Percentiles rank a stretch among this genome's conserved stretches.
These are phyloP conservation scores for Gadopsis bispinosus DNA, from an alignment of 2,797 vertebrate genomes.

Conservation along the genomic window DNA sequence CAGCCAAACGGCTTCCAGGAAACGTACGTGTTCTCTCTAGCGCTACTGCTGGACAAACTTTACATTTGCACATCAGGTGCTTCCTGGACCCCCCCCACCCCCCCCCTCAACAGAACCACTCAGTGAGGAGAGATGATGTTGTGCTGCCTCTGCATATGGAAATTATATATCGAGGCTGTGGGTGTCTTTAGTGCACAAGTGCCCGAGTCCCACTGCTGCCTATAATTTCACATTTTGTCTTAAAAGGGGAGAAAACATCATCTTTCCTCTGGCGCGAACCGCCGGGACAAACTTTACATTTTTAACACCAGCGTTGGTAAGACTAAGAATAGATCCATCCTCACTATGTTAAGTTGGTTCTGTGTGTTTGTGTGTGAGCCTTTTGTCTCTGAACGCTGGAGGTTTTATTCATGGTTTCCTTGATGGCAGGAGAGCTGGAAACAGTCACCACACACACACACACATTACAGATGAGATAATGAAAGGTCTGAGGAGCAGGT, in stretches of 20 bases:
- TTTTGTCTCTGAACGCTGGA: not conserved
- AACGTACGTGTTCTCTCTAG: not conserved
- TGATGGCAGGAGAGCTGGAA: constrained; percentile 19
- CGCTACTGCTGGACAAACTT: not conserved
- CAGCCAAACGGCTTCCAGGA: not conserved
- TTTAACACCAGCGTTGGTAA: not conserved
- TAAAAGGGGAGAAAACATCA: too few relatives aligned
- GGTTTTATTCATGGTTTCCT: constrained; percentile 19
- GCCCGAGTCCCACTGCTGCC: too few relatives aligned
- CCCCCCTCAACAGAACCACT: too few relatives aligned
- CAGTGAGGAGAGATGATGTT: too few relatives aligned
- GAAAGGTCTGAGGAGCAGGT: constrained; percentile 68
- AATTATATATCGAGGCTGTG: too few relatives aligned
- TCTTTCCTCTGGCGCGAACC: not conserved
- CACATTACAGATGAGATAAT: constrained; percentile 71
- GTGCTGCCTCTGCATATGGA: too few relatives aligned
- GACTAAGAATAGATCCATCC: not conserved
- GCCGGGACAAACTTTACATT: not conserved
- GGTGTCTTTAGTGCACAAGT: too few relatives aligned
- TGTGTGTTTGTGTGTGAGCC: not conserved
- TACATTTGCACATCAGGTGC: not conserved
- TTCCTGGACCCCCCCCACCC: too few relatives aligned
- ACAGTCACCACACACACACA: constrained; percentile 17
- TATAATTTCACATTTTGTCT: too few relatives aligned
- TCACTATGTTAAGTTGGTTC: not conserved